Conservation (phyloP, 2,797 vertebrate genomes). For the Chelonia mydas region DNA sequence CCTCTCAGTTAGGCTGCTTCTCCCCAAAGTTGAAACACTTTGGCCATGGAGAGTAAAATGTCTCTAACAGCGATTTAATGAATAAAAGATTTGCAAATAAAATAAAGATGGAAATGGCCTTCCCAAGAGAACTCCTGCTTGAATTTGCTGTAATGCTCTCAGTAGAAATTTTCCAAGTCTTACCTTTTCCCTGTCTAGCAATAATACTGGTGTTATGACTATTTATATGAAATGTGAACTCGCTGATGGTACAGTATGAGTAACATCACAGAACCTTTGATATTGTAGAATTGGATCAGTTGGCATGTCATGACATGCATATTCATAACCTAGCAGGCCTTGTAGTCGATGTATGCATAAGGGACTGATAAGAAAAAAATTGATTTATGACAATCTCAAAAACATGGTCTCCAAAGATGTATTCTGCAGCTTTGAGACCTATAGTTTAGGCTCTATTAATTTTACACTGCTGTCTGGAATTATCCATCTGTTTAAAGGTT, state of each 20-base stretch:
- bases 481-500: constrained; percentile 93
- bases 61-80: constrained; percentile 13
- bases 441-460: constrained; percentile 86
- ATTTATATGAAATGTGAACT: neutral
- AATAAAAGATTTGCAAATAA: constrained; percentile 44
- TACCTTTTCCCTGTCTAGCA: neutral
- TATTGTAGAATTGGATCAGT: constrained; percentile 52
- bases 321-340: constrained; percentile 71
- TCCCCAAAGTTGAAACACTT: neutral
- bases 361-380: constrained; percentile 74
- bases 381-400: constrained; percentile 84
- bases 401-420: constrained; percentile 83
- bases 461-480: constrained; percentile 88
- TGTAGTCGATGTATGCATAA: constrained; percentile 69
- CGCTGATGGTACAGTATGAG: neutral
- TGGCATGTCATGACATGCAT: constrained; percentile 58
- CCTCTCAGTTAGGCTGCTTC: neutral
- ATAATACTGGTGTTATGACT: neutral
- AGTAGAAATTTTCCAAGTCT: constrained; percentile 22
- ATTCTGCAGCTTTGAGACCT: constrained; percentile 83
- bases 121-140: neutral
- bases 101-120: constrained; percentile 16
- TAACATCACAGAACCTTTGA: constrained; percentile 49
- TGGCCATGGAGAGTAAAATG: neutral
- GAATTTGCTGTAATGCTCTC: constrained; percentile 8